Evolutionary conservation across 2,888 invertebrate species (phyloP).

Genomic region (Acleris emargana): DNA sequence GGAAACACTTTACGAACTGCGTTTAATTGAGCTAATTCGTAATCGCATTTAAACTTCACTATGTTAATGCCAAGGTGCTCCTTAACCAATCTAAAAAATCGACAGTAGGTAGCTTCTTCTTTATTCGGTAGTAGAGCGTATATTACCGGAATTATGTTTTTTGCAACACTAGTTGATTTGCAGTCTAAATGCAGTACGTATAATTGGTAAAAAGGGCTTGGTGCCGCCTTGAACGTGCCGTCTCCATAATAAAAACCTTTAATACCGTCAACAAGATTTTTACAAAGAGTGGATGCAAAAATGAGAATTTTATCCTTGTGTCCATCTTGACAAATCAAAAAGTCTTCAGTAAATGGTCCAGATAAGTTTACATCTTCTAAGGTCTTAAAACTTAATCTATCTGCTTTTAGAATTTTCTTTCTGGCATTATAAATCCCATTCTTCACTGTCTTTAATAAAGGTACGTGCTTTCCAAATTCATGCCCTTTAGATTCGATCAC

Average conservation of each 20-base stretch:
- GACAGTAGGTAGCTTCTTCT: slow-evolving; percentile 10
- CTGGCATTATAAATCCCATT: slow-evolving; percentile 16
- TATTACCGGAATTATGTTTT: slow-evolving; percentile 11
- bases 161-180: slow-evolving; percentile 9
- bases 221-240: slow-evolving; percentile 7
- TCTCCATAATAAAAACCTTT: slow-evolving; percentile 7
- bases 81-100: slow-evolving; percentile 7
- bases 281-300: background rate
- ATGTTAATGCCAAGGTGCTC: background rate
- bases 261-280: slow-evolving; percentile 11
- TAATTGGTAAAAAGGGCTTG: slow-evolving; percentile 15
- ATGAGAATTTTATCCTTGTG: slow-evolving; percentile 4
- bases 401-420: slow-evolving; percentile 10
- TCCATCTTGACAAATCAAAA: slow-evolving; percentile 10
- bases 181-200: slow-evolving; percentile 9
- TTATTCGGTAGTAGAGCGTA: slow-evolving; percentile 11
- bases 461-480: background rate
- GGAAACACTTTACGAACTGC: slow-evolving; percentile 10
- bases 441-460: slow-evolving; percentile 9
- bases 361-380: slow-evolving; percentile 8
- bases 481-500: slow-evolving; percentile 3
- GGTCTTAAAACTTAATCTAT: background rate
- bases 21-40: slow-evolving; percentile 7
- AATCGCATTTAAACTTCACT: too few relatives aligned
- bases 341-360: slow-evolving; percentile 9